Conservation (phyloP, 2,888 invertebrate species). For the Drosophila ustulata region DNA sequence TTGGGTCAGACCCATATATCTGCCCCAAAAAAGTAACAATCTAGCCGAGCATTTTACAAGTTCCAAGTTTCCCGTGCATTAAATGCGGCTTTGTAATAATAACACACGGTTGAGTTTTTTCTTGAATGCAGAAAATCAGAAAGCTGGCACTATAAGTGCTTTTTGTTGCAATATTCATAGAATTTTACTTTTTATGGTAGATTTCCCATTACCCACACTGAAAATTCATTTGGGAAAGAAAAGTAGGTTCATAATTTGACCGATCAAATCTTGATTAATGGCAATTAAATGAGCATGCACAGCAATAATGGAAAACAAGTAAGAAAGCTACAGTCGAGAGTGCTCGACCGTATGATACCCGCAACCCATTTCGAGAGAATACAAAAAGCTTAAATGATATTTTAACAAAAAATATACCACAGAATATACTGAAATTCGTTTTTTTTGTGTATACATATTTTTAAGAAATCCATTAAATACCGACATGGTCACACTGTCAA, state of each 20-base stretch:
- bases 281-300: conserved; percentile 39
- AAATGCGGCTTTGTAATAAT: too few relatives aligned
- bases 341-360: too few relatives aligned
- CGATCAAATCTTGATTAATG: conserved; percentile 56
- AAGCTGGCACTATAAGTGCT: conserved; percentile 51
- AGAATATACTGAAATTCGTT: too few relatives aligned
- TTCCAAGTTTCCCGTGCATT: too few relatives aligned
- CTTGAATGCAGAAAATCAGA: conserved; percentile 13
- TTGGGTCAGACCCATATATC: neutral
- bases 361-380: too few relatives aligned
- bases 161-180: neutral
- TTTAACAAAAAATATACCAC: too few relatives aligned
- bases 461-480: too few relatives aligned
- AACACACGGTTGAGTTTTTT: neutral
- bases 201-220: conserved; percentile 21
- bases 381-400: too few relatives aligned
- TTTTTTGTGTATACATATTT: too few relatives aligned
- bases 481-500: too few relatives aligned
- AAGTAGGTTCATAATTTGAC: conserved; percentile 14
- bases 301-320: conserved; percentile 32
- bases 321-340: too few relatives aligned
- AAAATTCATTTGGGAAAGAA: conserved; percentile 1
- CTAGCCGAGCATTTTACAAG: conserved; percentile 34
- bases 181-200: neutral
- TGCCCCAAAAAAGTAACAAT: conserved; percentile 11